These are phyloP conservation scores for Orestias chungarensis DNA, from an alignment of 2,797 vertebrate species.

Conservation along the genomic window DNA sequence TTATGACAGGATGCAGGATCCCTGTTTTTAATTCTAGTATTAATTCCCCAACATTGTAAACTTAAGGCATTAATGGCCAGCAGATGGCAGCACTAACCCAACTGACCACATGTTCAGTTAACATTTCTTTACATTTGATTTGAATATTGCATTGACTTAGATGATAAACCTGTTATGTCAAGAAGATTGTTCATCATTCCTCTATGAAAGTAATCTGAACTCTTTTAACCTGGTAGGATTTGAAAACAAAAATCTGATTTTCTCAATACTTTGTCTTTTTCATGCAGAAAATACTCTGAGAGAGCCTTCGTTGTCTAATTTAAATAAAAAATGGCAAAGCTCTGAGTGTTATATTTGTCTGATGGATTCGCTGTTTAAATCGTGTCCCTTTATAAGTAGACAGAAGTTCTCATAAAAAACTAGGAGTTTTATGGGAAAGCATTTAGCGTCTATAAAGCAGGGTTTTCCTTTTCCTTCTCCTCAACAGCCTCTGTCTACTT, in stretches of 20 bases:
- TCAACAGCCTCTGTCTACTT: constrained; percentile 31
- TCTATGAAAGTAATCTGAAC: background rate
- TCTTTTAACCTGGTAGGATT: background rate
- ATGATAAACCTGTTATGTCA: constrained; percentile 20
- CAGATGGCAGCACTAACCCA: constrained; percentile 63
- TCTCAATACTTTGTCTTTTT: constrained; percentile 11
- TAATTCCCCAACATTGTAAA: background rate
- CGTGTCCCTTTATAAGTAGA: background rate
- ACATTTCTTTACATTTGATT: background rate
- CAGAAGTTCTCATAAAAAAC: background rate
- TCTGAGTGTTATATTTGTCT: background rate
- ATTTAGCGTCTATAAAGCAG: constrained; percentile 13
- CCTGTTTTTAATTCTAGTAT: background rate
- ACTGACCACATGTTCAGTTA: background rate
- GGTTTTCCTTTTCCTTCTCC: constrained; percentile 47
- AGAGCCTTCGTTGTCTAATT: background rate
- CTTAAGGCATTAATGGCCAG: constrained; percentile 23
- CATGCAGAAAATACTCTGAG: background rate
- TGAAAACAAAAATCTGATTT: constrained; percentile 1
- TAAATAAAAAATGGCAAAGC: background rate
- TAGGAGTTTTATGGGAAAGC: constrained; percentile 18
- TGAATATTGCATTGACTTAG: background rate
- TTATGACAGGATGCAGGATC: constrained; percentile 12
- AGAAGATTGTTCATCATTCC: background rate
- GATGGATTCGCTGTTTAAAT: background rate